Evolutionary conservation across 92 coral and sea anemone genomes (phyloP).

Genomic region (Isaurus tuberculatus): DNA sequence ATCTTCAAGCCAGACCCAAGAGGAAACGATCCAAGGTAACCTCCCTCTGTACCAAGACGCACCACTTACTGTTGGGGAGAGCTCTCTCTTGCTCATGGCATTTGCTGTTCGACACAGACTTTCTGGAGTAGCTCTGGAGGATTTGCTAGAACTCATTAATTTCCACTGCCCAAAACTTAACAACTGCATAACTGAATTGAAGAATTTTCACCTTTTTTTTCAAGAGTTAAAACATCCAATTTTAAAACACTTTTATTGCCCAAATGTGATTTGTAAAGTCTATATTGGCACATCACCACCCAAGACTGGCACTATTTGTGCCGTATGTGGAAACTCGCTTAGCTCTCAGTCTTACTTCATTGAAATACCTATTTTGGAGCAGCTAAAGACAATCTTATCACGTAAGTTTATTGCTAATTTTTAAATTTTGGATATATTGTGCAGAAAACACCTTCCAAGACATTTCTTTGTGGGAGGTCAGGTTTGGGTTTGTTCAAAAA

Average conservation of each 20-base stretch:
- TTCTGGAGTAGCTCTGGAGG: constrained; percentile 11
- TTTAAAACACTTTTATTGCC: constrained; percentile 18
- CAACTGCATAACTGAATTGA: neutral
- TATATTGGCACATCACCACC: neutral
- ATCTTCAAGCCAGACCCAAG: neutral
- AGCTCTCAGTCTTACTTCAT: neutral
- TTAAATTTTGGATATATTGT: neutral
- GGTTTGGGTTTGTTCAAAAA: too few relatives aligned
- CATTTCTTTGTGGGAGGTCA: too few relatives aligned
- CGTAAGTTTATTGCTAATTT: constrained; percentile 7
- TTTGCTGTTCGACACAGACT: constrained; percentile 21
- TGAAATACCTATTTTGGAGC: constrained; percentile 35
- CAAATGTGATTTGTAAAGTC: neutral
- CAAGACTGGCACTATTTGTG: neutral
- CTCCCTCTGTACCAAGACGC: constrained; percentile 1
- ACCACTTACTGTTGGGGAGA: constrained; percentile 19
- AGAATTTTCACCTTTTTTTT: constrained; percentile 4
- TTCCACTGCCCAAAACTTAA: constrained; percentile 25
- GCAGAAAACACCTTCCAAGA: too few relatives aligned
- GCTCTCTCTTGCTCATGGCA: constrained; percentile 25
- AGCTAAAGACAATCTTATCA: constrained; percentile 25
- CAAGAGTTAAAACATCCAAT: constrained; percentile 18
- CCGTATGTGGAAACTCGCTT: neutral
- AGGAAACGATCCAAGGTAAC: neutral
- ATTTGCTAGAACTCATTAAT: constrained; percentile 17